These are phyloP conservation scores for Cryptotis parvus DNA, from an alignment of 2,113 vertebrate species.

Conservation along the genomic window DNA sequence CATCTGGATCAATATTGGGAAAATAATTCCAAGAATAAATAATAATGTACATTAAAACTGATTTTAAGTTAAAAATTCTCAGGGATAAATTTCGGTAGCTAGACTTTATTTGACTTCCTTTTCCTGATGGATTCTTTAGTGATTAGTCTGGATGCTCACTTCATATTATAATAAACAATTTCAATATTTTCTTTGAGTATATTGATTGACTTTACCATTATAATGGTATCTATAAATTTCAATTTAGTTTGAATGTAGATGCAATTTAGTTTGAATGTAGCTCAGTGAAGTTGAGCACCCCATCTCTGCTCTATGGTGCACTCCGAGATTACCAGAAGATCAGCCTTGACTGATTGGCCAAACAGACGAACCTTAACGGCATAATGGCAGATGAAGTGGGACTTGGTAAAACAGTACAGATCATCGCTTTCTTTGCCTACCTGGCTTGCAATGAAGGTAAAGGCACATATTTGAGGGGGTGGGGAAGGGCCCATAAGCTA, in stretches of 20 bases:
- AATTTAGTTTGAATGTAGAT: neutral
- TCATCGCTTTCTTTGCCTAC: slow-evolving; percentile 93
- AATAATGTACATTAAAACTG: neutral
- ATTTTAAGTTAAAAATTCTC: neutral
- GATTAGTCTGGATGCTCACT: neutral
- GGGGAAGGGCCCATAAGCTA: too few relatives aligned
- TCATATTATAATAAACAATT: neutral
- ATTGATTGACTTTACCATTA: neutral
- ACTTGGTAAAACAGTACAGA: slow-evolving; percentile 93
- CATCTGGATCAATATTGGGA: neutral
- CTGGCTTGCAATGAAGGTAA: slow-evolving; percentile 93
- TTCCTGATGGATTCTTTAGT: neutral
- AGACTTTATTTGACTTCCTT: neutral
- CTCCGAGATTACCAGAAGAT: slow-evolving; percentile 93
- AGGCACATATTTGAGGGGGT: too few relatives aligned
- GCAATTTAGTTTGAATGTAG: too few relatives aligned
- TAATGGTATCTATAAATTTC: neutral
- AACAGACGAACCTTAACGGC: slow-evolving; percentile 91
- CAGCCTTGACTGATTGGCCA: slow-evolving; percentile 93
- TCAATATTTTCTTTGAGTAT: neutral
- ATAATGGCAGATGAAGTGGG: slow-evolving; percentile 94
- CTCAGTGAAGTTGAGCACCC: slow-evolving; percentile 81
- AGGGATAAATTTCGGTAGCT: neutral
- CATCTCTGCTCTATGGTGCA: slow-evolving; percentile 87
- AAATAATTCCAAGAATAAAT: neutral